Percentiles rank a stretch among this genome's conserved stretches.
Evolutionary conservation across 2,113 vertebrate species (phyloP).

Genomic region (Tricholaema leucomelas): DNA sequence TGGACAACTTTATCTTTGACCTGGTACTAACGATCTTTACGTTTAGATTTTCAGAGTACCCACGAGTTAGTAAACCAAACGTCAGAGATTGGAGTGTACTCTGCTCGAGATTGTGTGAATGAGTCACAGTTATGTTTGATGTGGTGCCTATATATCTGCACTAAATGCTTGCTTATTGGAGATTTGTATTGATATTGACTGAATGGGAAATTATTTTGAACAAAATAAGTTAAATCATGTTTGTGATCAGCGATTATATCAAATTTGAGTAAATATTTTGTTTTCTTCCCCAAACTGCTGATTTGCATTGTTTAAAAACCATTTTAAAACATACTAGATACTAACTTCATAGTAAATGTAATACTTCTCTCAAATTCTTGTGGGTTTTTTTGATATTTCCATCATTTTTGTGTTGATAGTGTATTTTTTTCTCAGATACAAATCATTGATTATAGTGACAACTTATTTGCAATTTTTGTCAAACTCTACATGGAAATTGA

Average conservation of each 20-base stretch:
- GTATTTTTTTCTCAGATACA: neutral
- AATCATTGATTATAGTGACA: neutral
- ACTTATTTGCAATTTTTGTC: neutral
- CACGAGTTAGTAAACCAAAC: neutral
- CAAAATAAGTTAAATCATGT: neutral
- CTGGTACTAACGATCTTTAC: neutral
- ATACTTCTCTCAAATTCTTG: neutral
- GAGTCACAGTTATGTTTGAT: neutral
- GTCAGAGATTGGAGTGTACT: fast-evolving
- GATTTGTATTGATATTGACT: neutral
- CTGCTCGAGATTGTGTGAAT: neutral
- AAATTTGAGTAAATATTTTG: neutral
- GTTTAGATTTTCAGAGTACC: neutral
- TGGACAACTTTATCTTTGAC: neutral
- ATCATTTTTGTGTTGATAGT: neutral
- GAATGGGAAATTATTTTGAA: neutral
- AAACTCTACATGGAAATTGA: neutral
- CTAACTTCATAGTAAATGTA: neutral
- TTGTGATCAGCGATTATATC: neutral
- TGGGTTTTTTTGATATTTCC: neutral
- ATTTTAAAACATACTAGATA: neutral
- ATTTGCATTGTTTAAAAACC: neutral
- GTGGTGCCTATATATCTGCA: neutral
- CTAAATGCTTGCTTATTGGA: neutral
- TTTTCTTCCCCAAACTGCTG: neutral